Percentiles rank a stretch among this genome's conserved stretches.
These are phyloP conservation scores for Hylyphantes graminicola DNA, from an alignment of 1,140 invertebrate genomes.

Conservation along the genomic window DNA sequence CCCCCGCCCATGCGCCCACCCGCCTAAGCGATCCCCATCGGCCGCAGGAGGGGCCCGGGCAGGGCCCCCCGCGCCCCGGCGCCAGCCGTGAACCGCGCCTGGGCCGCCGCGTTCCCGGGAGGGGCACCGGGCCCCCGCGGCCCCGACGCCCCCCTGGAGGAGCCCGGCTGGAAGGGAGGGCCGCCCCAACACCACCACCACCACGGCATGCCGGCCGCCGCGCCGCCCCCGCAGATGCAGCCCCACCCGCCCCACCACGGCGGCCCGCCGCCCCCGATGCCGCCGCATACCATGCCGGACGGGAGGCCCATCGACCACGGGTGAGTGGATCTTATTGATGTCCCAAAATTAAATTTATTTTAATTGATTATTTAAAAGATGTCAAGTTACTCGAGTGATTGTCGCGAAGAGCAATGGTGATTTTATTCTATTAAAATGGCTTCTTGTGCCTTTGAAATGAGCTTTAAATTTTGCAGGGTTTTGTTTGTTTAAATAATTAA, in stretches of 20 bases:
- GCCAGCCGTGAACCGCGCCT: constrained; percentile 58
- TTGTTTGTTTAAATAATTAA: too few species aligned
- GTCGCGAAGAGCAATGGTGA: too few species aligned
- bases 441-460: too few species aligned
- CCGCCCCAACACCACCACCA: constrained; percentile 58
- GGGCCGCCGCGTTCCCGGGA: constrained; percentile 58
- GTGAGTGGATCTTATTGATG: too few species aligned
- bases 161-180: constrained; percentile 48
- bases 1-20: not conserved
- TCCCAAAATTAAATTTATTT: too few species aligned
- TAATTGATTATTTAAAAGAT: too few species aligned
- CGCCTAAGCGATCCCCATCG: constrained; percentile 15
- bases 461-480: too few species aligned
- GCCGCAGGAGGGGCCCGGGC: constrained; percentile 35
- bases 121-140: constrained; percentile 42
- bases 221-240: constrained; percentile 32
- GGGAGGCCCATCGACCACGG: constrained; percentile 56
- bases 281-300: constrained; percentile 59
- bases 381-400: too few species aligned
- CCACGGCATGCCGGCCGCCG: constrained; percentile 37
- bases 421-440: too few species aligned
- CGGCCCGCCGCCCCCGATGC: constrained; percentile 23
- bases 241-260: constrained; percentile 14
- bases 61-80: constrained; percentile 43
- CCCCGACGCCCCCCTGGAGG: constrained; percentile 53